These are phyloP conservation scores for Pseudococcus jackbeardsleyi DNA, from an alignment of 2,888 invertebrate species.

Conservation along the genomic window DNA sequence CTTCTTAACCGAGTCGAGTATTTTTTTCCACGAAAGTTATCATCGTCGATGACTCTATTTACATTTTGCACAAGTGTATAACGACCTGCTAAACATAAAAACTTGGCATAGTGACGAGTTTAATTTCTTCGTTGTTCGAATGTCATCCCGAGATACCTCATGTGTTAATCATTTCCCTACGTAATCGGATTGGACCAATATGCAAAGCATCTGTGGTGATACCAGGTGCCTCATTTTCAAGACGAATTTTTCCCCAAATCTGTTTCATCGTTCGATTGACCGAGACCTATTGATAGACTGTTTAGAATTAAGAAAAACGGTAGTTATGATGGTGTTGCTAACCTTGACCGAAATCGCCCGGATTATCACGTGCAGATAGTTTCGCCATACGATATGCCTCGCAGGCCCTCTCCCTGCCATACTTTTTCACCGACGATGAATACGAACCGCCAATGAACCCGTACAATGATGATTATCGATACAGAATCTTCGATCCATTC, in stretches of 20 bases:
- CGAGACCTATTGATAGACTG: neutral
- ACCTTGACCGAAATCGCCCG: neutral
- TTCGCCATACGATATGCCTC: slow-evolving; percentile 7
- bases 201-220: neutral
- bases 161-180: neutral
- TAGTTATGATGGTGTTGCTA: neutral
- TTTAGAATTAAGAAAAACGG: neutral
- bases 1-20: neutral
- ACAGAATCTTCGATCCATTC: neutral
- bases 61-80: neutral
- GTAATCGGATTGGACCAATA: neutral
- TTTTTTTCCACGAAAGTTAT: neutral
- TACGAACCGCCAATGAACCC: neutral
- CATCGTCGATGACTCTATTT: neutral
- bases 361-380: neutral
- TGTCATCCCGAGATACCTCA: neutral
- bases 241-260: neutral
- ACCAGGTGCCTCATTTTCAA: neutral
- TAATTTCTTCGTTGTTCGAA: neutral
- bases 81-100: neutral
- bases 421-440: neutral
- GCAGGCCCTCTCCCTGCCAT: neutral
- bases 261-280: neutral
- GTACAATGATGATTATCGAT: neutral
- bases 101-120: neutral